Evolutionary conservation across 1,140 invertebrate species (phyloP).

Genomic region (Acarapis woodi): DNA sequence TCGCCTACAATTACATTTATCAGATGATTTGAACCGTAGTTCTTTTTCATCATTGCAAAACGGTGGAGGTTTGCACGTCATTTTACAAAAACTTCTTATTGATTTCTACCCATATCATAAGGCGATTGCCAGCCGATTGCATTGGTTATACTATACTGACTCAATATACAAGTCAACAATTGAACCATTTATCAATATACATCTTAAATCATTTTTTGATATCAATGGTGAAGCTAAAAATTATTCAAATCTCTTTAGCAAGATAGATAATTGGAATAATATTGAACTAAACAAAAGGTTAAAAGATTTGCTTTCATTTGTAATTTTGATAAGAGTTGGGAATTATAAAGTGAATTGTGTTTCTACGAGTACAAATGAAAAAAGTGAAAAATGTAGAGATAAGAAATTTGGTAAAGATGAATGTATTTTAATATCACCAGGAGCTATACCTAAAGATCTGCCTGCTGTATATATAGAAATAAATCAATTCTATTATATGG

Average conservation of each 20-base stretch:
- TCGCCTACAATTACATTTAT: conserved; percentile 81
- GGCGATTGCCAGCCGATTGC: conserved; percentile 45
- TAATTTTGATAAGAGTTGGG: conserved; percentile 5
- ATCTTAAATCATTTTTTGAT: too few species aligned
- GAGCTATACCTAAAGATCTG: conserved; percentile 49
- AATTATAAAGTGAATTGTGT: conserved; percentile 10
- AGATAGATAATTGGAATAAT: too few species aligned
- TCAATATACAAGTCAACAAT: conserved; percentile 17
- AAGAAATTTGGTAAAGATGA: conserved; percentile 20
- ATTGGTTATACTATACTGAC: conserved; percentile 37
- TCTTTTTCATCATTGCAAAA: conserved; percentile 48
- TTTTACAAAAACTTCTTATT: conserved; percentile 47
- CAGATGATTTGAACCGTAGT: conserved; percentile 52
- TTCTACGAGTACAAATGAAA: conserved; percentile 1
- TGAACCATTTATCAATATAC: too few species aligned
- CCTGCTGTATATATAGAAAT: conserved; percentile 75
- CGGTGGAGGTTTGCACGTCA: conserved; percentile 78
- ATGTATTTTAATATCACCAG: neutral
- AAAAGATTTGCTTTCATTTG: conserved; percentile 5
- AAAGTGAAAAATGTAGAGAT: conserved; percentile 6
- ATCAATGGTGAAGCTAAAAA: too few species aligned
- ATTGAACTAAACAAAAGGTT: conserved; percentile 1
- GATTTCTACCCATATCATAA: conserved; percentile 93
- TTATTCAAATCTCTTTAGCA: too few species aligned
- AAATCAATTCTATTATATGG: conserved; percentile 87